phyloP scores from a whole-genome alignment of 2,888 invertebrate species.

The Drosophila robusta region DNA sequence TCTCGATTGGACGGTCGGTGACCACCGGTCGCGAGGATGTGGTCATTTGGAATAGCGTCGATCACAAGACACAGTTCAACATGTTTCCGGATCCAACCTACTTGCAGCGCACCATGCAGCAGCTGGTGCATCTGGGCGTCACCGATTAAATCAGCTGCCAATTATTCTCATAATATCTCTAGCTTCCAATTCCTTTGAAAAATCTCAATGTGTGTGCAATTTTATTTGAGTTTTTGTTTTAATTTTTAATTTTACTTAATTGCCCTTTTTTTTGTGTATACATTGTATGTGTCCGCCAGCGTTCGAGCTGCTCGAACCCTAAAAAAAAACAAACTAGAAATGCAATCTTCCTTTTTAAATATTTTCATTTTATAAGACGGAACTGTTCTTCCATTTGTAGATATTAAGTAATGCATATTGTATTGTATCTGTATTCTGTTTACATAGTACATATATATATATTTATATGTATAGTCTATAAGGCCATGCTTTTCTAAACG shows the following conservation, averaged over 20 bases:
- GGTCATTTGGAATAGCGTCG: constrained; percentile 96
- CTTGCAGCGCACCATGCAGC: constrained; percentile 87
- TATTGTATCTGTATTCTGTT: constrained; percentile 23
- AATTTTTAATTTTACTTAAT: constrained; percentile 40
- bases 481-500: constrained; percentile 37
- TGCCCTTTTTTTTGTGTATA: constrained; percentile 28
- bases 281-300: constrained; percentile 36
- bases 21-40: constrained; percentile 97
- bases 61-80: constrained; percentile 92
- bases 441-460: constrained; percentile 7
- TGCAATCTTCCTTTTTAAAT: constrained; percentile 52
- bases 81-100: constrained; percentile 93
- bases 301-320: constrained; percentile 78
- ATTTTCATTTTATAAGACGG: constrained; percentile 45
- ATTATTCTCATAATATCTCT: constrained; percentile 15
- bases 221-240: constrained; percentile 55
- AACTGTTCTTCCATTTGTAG: constrained; percentile 58
- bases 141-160: constrained; percentile 79
- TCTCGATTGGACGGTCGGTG: constrained; percentile 93
- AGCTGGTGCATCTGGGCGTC: constrained; percentile 85
- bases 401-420: constrained; percentile 37
- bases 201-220: constrained; percentile 82
- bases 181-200: constrained; percentile 61
- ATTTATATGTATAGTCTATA: constrained; percentile 19
- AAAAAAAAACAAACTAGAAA: constrained; percentile 58